Evolutionary conservation across 2,888 invertebrate species (phyloP), one percentile per base, ranked within the genome.

Genomic region (Lasioglossum morio): DNA sequence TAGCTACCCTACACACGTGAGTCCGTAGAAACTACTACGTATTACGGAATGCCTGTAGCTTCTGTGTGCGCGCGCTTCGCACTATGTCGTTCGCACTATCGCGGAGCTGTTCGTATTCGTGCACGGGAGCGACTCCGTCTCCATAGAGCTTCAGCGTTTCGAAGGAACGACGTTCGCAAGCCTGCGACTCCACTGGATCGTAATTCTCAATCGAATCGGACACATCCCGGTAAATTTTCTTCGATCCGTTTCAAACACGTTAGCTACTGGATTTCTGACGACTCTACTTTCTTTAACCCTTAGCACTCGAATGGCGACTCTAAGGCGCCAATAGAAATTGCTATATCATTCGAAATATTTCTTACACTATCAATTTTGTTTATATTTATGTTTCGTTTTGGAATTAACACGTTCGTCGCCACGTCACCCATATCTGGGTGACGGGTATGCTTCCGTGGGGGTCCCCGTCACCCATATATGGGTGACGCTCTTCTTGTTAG

Each of bases 1-100:
- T 93, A 93, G 92, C 92, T 91, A 92, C 91, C 80, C 88, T 89
- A 91, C 91, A 94, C 93, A 94, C 93, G 94, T 93, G 92, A 93
- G 93, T 93, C 89, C 75, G 91, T 88, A 88, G 88, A 88, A 91
- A 7, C 30, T 75, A 69, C 69, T 84, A 84, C 53, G 77, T 84
- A 70, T 84, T 85, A 70, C 80, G 85, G 85, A 87, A 87, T 85
- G 86, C 79, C 34, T 43, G 75, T 79, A 79, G 84, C 79, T 85
- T 85, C 57, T 66, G n/a, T 40, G 23, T 48, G 53, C 14, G 43
- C 48, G 30, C 63, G 69, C 84, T 84, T 84, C 77, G 77, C 81
- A 81, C 70, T 37, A 37, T 57, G 77, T 81, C 72, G 27, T 66
- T 37, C 72, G 53, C 63, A 23, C 8, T n/a, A 1, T 57, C n/a